phyloP scores from a whole-genome alignment of 2,888 invertebrate species.

The Epinotia nisella region DNA sequence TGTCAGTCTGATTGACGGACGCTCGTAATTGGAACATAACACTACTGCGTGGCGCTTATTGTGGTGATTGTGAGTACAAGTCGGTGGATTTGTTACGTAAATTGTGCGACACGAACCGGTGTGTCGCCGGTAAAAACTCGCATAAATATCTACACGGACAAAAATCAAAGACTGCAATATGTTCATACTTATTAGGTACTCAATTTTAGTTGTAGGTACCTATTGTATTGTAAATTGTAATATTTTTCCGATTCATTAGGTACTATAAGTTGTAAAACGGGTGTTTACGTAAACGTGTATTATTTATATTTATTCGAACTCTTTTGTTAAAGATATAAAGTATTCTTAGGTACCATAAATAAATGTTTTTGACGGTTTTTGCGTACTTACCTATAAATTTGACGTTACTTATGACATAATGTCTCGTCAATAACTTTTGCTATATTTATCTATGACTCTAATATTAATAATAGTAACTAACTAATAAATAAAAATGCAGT shows the following conservation, averaged over 20 bases:
- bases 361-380: background rate
- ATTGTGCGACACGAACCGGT: constrained; percentile 51
- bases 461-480: background rate
- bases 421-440: constrained; percentile 8
- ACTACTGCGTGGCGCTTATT: constrained; percentile 56
- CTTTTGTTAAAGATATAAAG: background rate
- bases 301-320: background rate
- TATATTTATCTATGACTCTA: background rate
- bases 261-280: background rate
- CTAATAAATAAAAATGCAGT: background rate
- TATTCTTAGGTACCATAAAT: background rate
- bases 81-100: constrained; percentile 51
- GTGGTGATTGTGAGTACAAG: constrained; percentile 67
- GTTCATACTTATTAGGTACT: too few relatives aligned
- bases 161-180: background rate
- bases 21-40: constrained; percentile 67
- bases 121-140: constrained; percentile 11
- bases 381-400: background rate
- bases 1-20: constrained; percentile 54
- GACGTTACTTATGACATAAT: background rate
- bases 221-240: background rate
- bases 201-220: too few relatives aligned
- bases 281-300: background rate
- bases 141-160: background rate
- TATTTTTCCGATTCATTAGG: too few relatives aligned